Evolutionary conservation across 2,797 vertebrate genomes (phyloP).

Genomic region (Mormyrops attenuatus): DNA sequence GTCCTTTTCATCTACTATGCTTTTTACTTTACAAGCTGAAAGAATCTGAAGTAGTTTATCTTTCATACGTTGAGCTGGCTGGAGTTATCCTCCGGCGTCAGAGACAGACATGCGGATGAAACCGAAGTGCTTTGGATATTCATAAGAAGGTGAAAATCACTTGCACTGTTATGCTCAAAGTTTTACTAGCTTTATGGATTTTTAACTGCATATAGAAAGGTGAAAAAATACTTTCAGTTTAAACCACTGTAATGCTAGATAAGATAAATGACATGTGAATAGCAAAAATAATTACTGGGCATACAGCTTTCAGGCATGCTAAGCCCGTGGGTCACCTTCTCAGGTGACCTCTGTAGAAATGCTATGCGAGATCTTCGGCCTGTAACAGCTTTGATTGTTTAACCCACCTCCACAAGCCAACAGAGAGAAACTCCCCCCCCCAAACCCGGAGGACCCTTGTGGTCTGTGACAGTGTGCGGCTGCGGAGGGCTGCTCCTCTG

Average conservation of each 20-base stretch:
- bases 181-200: not conserved
- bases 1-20: not conserved
- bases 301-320: not conserved
- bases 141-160: not conserved
- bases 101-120: not conserved
- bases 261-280: not conserved
- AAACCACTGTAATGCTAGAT: not conserved
- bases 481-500: not conserved
- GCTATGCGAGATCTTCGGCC: not conserved
- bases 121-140: not conserved
- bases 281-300: not conserved
- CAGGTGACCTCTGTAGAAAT: not conserved
- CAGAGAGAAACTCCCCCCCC: not conserved
- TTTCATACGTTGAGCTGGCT: not conserved
- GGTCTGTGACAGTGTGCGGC: not conserved
- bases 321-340: not conserved
- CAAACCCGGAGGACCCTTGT: not conserved
- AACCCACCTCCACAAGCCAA: not conserved
- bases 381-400: slow-evolving; percentile 10
- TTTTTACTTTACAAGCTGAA: not conserved
- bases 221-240: not conserved
- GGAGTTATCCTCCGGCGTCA: not conserved
- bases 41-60: not conserved
- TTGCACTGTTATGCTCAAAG: not conserved
- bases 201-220: not conserved